These are phyloP conservation scores for Micrastur ruficollis DNA, from an alignment of 2,797 vertebrate genomes.

Conservation along the genomic window DNA sequence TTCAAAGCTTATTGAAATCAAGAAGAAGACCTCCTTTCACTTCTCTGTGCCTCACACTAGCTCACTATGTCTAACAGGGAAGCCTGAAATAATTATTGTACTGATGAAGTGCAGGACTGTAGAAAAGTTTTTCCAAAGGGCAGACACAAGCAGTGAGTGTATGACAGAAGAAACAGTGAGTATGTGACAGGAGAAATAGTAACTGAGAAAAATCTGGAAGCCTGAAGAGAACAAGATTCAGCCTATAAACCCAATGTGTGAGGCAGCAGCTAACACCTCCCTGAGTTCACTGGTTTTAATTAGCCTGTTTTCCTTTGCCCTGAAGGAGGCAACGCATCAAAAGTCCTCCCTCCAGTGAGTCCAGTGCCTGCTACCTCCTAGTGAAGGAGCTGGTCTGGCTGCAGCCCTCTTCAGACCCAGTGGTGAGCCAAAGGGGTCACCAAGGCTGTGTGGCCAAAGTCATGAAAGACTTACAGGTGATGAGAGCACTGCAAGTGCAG, in stretches of 20 bases:
- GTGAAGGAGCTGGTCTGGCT: not conserved
- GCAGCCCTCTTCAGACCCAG: not conserved
- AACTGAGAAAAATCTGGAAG: constrained; percentile 58
- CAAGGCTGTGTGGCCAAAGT: not conserved
- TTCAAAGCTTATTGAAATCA: not conserved
- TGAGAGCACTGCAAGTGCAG: not conserved
- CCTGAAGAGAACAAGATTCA: constrained; percentile 38
- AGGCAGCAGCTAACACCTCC: constrained; percentile 36
- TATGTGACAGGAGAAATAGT: constrained; percentile 63
- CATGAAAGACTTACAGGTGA: not conserved
- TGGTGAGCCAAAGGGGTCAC: not conserved
- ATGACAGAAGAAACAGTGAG: constrained; percentile 29
- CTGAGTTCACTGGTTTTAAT: not conserved
- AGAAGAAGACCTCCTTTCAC: not conserved
- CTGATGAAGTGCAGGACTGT: constrained; percentile 50
- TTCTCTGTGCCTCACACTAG: not conserved
- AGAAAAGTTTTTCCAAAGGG: constrained; percentile 28
- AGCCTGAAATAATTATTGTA: constrained; percentile 44
- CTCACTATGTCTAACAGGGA: not conserved
- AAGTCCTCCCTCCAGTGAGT: not conserved
- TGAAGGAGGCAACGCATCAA: not conserved
- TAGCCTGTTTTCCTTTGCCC: not conserved
- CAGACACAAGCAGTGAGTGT: not conserved
- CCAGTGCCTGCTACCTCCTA: not conserved
- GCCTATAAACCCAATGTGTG: constrained; percentile 41